Evolutionary conservation across 2,113 vertebrate species (phyloP).

Genomic region (Callionymus lyra): DNA sequence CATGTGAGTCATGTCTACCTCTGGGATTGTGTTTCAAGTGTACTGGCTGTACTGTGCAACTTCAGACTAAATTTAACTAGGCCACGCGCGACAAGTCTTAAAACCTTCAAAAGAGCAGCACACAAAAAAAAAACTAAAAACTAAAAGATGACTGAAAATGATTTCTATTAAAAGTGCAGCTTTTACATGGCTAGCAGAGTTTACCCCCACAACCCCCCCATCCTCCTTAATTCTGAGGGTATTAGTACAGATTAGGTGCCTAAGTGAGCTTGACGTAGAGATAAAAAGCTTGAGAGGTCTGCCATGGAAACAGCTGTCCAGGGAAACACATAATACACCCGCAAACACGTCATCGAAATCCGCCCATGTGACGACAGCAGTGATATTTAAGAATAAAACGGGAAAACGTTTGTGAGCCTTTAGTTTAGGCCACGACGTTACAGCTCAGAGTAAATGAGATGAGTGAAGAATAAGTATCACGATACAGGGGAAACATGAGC

Average conservation of each 20-base stretch:
- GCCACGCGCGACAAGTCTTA: conserved; percentile 27
- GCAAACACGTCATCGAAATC: conserved; percentile 2
- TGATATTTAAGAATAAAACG: too few species aligned
- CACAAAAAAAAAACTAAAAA: conserved; percentile 18
- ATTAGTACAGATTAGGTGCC: conserved; percentile 49
- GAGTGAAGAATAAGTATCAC: too few species aligned
- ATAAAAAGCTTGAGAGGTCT: conserved; percentile 52
- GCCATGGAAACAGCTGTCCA: conserved; percentile 48
- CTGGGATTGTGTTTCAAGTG: conserved; percentile 29
- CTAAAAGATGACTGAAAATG: conserved; percentile 15
- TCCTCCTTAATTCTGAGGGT: conserved; percentile 31
- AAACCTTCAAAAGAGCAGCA: conserved; percentile 17
- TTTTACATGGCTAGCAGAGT: conserved; percentile 13
- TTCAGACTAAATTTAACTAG: conserved; percentile 27
- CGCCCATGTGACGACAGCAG: not conserved
- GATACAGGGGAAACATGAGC: too few species aligned
- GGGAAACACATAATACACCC: conserved; percentile 31
- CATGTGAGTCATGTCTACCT: conserved; percentile 16
- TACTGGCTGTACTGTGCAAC: conserved; percentile 22
- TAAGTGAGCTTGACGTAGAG: conserved; percentile 47
- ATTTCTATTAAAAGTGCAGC: conserved; percentile 13
- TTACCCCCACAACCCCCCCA: not conserved
- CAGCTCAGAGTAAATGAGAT: too few species aligned
- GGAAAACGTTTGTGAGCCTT: too few species aligned
- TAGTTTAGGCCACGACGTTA: too few species aligned